These are phyloP conservation scores for Sebastiscus albofasciatus DNA, from an alignment of 2,797 vertebrate species.

Conservation along the genomic window DNA sequence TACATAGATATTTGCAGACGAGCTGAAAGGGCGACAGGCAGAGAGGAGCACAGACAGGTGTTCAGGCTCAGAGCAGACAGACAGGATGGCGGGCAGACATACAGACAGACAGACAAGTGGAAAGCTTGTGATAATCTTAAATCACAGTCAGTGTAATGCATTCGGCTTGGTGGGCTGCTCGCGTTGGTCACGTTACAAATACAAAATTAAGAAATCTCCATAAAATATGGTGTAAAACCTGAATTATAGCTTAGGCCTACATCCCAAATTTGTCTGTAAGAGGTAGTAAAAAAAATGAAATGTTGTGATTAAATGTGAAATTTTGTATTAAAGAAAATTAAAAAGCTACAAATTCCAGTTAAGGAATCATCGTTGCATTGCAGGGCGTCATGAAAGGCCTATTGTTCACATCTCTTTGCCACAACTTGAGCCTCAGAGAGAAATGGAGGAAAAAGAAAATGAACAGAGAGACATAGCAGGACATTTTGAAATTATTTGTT, in stretches of 20 bases:
- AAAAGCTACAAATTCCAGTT: not conserved
- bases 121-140: not conserved
- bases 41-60: constrained; percentile 10
- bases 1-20: not conserved
- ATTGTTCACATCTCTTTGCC: constrained; percentile 80
- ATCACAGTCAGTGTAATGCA: constrained; percentile 1
- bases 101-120: not conserved
- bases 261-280: not conserved
- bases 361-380: constrained; percentile 80
- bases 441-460: constrained; percentile 22
- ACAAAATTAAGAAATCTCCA: not conserved
- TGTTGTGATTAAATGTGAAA: not conserved
- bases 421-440: constrained; percentile 46
- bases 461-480: not conserved
- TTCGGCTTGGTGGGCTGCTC: not conserved
- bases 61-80: constrained; percentile 16
- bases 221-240: not conserved
- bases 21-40: not conserved
- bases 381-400: constrained; percentile 84
- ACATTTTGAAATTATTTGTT: constrained; percentile 13
- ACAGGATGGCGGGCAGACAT: not conserved
- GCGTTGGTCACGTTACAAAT: not conserved
- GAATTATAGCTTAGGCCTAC: not conserved
- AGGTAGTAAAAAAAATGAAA: not conserved
- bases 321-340: not conserved